phyloP scores from a whole-genome alignment of 2,797 vertebrate genomes.

The Spinibarbus caldwelli region DNA sequence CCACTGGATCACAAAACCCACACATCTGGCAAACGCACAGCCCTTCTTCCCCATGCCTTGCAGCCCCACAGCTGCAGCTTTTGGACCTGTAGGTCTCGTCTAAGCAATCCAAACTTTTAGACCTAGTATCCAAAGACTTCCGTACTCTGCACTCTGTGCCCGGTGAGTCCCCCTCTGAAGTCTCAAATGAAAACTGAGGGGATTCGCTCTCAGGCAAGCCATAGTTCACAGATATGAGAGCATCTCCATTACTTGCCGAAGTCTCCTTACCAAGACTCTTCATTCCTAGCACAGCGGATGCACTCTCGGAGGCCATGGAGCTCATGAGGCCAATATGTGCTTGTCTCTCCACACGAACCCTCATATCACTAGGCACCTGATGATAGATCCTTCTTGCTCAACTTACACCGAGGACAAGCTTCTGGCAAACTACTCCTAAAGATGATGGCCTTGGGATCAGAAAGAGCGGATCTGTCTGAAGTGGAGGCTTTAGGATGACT shows the following conservation, averaged over 20 bases:
- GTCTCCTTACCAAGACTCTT: constrained; percentile 72
- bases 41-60: constrained; percentile 60
- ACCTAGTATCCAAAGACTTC: constrained; percentile 69
- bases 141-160: constrained; percentile 69
- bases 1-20: constrained; percentile 67
- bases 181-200: background rate
- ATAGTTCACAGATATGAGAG: constrained; percentile 34
- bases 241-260: constrained; percentile 70
- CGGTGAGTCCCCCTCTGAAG: constrained; percentile 15
- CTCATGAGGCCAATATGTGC: constrained; percentile 56
- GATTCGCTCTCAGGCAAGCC: constrained; percentile 27
- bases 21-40: constrained; percentile 68
- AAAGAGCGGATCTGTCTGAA: constrained; percentile 10
- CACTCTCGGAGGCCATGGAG: constrained; percentile 84
- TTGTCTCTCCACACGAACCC: constrained; percentile 57
- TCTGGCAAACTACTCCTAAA: constrained; percentile 1
- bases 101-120: constrained; percentile 66
- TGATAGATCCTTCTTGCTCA: constrained; percentile 11
- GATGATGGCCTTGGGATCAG: background rate
- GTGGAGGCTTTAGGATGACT: background rate
- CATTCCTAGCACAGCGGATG: constrained; percentile 70
- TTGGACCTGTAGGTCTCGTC: constrained; percentile 69
- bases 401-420: background rate
- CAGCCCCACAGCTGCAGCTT: constrained; percentile 63
- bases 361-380: constrained; percentile 65